Base-by-base conservation (phyloP, 2,797 vertebrate species). In the Columba guinea region DNA sequence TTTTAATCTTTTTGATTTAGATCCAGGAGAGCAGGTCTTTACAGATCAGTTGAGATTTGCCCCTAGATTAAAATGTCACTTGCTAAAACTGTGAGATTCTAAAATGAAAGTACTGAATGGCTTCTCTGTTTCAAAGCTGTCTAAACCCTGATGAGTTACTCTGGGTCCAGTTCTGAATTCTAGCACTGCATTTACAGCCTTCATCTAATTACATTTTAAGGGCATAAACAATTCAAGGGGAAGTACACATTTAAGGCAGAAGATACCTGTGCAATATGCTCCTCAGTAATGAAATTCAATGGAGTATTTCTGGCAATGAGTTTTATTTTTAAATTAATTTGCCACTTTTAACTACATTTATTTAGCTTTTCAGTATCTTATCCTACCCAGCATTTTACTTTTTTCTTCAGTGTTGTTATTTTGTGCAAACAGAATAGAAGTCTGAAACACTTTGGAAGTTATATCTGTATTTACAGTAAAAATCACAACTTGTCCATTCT, bases 241-340 rank as follows among this genome's bases (percentile, higher is more conserved):
- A 83, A 87, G 60, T 70, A 60, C 26, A n/a, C 15, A 46, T 60
- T 39, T 70, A 68, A 56, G 58, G 52, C 53, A 83, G 39, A 55
- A 94, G 68, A 39, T 52, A 48, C 8, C 78, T 74, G 3, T 51
- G 16, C 65, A 68, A 62, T 74, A 55, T 84, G 56, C 60, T 94
- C 27, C 46, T 83, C 71, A 32, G 78, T 87, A 89, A 85, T 84
- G 53, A 81, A 83, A 92, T 83, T 55, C 68, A 85, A 10, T 74
- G 37, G 27, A 56, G 15, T 80, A 80, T 75, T 86, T n/a, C 79
- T 95, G 78, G 84, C 48, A 89, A 35, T 48, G 10, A 80, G 34
- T 58, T 89, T 91, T 90, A 65, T 74, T 95, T 89, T 89, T 59
- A 89, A 95, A 81, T 84, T 41, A 16, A 32, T 86, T 96, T 93